Evolutionary conservation across 2,888 invertebrate species (phyloP).

Genomic region (Kuschelorhynchus macadamiae): DNA sequence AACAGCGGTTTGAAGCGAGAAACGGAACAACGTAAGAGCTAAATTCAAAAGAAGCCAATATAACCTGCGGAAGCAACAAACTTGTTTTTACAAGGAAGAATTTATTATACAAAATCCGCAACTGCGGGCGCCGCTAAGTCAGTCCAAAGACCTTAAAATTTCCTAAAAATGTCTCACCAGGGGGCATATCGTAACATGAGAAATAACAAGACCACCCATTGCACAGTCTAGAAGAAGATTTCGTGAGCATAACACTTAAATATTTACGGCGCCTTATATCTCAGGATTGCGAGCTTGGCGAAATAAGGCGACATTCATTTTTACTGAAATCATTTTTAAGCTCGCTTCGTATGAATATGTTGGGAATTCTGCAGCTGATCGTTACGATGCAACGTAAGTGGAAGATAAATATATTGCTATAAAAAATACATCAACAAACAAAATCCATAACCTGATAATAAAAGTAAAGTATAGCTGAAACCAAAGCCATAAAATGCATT

Average conservation of each 20-base stretch:
- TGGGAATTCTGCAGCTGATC: slow-evolving; percentile 17
- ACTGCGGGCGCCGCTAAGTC: slow-evolving; percentile 15
- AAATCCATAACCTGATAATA: too few relatives aligned
- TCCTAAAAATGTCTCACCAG: slow-evolving; percentile 28
- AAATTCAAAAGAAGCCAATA: not conserved
- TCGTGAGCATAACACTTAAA: slow-evolving; percentile 51
- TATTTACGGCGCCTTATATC: slow-evolving; percentile 52
- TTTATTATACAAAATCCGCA: not conserved
- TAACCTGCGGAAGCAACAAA: slow-evolving; percentile 3
- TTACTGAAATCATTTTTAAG: slow-evolving; percentile 43
- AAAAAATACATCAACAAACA: too few relatives aligned
- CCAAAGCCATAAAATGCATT: too few relatives aligned
- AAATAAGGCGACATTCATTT: slow-evolving; percentile 28
- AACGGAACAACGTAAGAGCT: not conserved
- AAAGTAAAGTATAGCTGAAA: too few relatives aligned
- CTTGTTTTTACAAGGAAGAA: not conserved
- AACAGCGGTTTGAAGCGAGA: too few relatives aligned
- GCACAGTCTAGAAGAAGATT: slow-evolving; percentile 29
- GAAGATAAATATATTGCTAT: too few relatives aligned
- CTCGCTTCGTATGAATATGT: slow-evolving; percentile 18
- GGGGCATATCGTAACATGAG: slow-evolving; percentile 34
- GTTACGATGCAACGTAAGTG: too few relatives aligned
- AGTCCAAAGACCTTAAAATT: slow-evolving; percentile 33
- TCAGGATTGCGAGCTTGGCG: slow-evolving; percentile 44
- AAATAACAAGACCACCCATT: slow-evolving; percentile 35